Percentiles rank a stretch among this genome's conserved stretches.
phyloP scores from a whole-genome alignment of 2,888 invertebrate species.

The Neoscelio sp. region DNA sequence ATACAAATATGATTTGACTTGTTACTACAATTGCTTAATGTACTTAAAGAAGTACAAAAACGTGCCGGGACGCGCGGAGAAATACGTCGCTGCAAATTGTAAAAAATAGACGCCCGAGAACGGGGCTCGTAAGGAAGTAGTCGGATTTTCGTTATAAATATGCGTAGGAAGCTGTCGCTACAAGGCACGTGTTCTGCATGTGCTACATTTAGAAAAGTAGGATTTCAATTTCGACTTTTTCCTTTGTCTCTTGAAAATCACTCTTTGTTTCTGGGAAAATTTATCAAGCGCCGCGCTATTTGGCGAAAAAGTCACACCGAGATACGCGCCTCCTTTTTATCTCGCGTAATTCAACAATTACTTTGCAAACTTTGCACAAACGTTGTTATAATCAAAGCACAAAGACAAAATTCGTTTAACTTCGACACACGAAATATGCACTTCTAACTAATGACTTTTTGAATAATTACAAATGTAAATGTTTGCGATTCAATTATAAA shows the following conservation, averaged over 20 bases:
- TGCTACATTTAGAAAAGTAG: conserved; percentile 54
- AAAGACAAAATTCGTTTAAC: too few relatives aligned
- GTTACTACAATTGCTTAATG: conserved; percentile 50
- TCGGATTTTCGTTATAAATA: conserved; percentile 65
- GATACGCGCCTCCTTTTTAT: neutral
- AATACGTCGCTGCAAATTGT: conserved; percentile 18
- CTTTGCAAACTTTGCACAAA: conserved; percentile 14
- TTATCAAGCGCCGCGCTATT: conserved; percentile 45
- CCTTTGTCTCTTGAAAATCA: conserved; percentile 51
- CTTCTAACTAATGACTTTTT: too few relatives aligned
- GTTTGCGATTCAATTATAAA: too few relatives aligned
- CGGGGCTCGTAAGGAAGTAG: conserved; percentile 36
- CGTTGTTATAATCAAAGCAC: too few relatives aligned
- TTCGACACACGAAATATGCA: too few relatives aligned
- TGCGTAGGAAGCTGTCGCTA: conserved; percentile 57
- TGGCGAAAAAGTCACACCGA: conserved; percentile 31
- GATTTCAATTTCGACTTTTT: conserved; percentile 59
- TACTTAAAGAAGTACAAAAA: conserved; percentile 48
- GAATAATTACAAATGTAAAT: too few relatives aligned
- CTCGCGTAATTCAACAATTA: conserved; percentile 14
- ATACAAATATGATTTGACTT: conserved; percentile 55
- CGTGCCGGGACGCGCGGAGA: conserved; percentile 16
- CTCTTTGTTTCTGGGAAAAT: conserved; percentile 48
- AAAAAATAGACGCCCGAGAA: conserved; percentile 24
- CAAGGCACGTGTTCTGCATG: conserved; percentile 62